Evolutionary conservation across 2,113 vertebrate genomes (phyloP).

Genomic region (Cyanistes caeruleus): DNA sequence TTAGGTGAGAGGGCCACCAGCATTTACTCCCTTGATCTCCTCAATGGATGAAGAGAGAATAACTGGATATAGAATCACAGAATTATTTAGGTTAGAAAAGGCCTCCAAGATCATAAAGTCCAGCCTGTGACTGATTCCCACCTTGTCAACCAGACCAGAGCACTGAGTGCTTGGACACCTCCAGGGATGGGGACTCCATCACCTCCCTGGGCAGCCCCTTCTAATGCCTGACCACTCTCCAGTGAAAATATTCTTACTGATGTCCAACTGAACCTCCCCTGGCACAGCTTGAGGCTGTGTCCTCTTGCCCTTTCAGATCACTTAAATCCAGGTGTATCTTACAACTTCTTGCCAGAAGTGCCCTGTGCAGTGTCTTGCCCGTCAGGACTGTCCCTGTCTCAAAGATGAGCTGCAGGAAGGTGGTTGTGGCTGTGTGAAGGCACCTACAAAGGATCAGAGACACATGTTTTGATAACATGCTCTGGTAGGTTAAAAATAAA

Average conservation of each 20-base stretch:
- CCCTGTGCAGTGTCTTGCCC: too few species aligned
- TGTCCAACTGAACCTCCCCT: not conserved
- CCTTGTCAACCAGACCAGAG: not conserved
- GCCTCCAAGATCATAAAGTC: accelerated
- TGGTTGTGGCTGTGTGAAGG: not conserved
- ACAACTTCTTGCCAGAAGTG: accelerated
- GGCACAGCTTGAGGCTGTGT: not conserved
- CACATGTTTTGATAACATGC: not conserved
- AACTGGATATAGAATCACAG: not conserved
- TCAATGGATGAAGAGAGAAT: not conserved
- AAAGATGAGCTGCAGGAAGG: not conserved
- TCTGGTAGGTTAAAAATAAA: not conserved
- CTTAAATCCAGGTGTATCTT: not conserved
- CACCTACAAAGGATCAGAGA: not conserved
- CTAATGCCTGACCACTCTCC: not conserved
- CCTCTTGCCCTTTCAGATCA: not conserved
- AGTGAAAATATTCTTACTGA: not conserved
- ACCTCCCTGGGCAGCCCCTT: not conserved
- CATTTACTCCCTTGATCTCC: not conserved
- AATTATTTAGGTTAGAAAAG: not conserved
- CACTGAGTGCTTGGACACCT: not conserved
- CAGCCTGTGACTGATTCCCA: not conserved
- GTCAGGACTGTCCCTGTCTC: not conserved
- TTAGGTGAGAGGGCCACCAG: not conserved
- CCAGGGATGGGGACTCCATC: not conserved